These are phyloP conservation scores for Oncorhynchus keta DNA, from an alignment of 2,113 vertebrate species.

Conservation along the genomic window DNA sequence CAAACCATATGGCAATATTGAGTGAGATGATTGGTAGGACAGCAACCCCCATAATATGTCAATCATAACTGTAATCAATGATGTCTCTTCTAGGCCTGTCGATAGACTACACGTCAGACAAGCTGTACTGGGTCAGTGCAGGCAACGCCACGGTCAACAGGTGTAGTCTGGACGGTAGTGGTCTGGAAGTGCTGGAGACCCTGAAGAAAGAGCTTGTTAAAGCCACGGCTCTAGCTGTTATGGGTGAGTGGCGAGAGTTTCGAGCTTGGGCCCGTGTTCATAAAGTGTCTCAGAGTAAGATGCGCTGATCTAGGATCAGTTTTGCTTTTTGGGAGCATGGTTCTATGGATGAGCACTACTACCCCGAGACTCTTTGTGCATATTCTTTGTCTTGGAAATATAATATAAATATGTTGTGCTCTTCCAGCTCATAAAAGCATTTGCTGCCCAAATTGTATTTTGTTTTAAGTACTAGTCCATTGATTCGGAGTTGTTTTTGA, in stretches of 20 bases:
- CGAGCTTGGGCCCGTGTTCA: too few relatives aligned
- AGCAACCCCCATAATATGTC: neutral
- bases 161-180: conserved; percentile 84
- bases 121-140: conserved; percentile 88
- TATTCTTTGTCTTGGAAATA: neutral
- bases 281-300: too few relatives aligned
- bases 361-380: conserved; percentile 55
- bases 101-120: conserved; percentile 82
- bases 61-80: neutral
- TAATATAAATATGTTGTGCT: too few relatives aligned
- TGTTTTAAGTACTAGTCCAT: too few relatives aligned
- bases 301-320: too few relatives aligned
- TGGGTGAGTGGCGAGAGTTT: conserved; percentile 78
- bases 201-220: conserved; percentile 85
- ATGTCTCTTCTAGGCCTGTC: conserved; percentile 75
- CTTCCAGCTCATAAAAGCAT: too few relatives aligned
- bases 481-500: too few relatives aligned
- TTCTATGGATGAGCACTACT: too few relatives aligned
- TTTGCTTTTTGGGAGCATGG: too few relatives aligned
- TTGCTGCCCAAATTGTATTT: too few relatives aligned
- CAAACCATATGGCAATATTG: conserved; percentile 55
- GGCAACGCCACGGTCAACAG: conserved; percentile 87
- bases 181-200: conserved; percentile 85
- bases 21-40: neutral
- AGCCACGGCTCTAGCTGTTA: conserved; percentile 84